Percentiles rank a stretch among this genome's conserved stretches.
Evolutionary conservation across 2,113 vertebrate species (phyloP).

Genomic region (Narcine bancroftii): DNA sequence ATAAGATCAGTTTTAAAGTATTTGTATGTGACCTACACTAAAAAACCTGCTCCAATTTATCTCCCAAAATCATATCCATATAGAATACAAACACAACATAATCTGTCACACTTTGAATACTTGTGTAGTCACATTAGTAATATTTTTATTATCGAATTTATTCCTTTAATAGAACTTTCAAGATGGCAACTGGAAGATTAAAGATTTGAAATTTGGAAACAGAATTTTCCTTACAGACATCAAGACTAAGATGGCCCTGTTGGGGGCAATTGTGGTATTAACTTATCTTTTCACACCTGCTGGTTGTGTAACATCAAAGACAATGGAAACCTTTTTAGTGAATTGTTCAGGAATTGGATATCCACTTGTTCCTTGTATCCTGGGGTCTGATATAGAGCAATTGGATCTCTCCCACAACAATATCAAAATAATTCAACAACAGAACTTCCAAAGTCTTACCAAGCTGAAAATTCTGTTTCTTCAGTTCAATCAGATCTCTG

Average conservation of each 20-base stretch:
- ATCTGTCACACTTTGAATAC: too few relatives aligned
- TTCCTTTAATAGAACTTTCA: constrained; percentile 3
- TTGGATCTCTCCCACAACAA: constrained; percentile 27
- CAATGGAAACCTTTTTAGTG: neutral
- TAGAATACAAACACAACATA: too few relatives aligned
- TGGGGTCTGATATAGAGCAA: neutral
- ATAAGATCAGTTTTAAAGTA: too few relatives aligned
- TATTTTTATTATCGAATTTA: neutral
- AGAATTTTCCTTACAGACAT: too few relatives aligned
- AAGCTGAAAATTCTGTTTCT: constrained; percentile 34
- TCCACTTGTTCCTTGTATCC: constrained; percentile 14
- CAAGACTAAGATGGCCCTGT: neutral
- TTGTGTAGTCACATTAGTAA: too few relatives aligned
- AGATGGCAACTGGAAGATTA: neutral
- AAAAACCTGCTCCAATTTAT: too few relatives aligned
- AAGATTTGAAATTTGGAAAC: neutral
- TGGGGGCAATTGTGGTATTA: neutral
- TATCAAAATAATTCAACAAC: constrained; percentile 27
- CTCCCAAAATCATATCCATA: too few relatives aligned
- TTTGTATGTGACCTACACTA: too few relatives aligned
- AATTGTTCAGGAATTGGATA: constrained; percentile 33
- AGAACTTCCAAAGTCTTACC: constrained; percentile 11
- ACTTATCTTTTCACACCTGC: neutral
- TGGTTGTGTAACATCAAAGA: neutral
- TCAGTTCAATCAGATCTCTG: constrained; percentile 27